Evolutionary conservation across 2,888 invertebrate genomes (phyloP).

Genomic region (Lepidonotus clava): DNA sequence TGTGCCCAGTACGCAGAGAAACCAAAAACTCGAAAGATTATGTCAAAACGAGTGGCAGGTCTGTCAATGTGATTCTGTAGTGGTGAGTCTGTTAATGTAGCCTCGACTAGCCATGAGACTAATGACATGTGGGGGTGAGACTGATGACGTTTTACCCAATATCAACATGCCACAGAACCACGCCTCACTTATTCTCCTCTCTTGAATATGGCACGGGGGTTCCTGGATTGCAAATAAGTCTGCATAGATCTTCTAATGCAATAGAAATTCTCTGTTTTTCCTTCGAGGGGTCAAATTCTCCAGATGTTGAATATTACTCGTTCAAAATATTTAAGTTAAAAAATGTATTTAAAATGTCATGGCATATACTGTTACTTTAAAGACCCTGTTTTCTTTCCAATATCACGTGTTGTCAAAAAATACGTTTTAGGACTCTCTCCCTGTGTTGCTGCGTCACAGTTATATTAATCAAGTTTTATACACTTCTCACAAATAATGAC

Average conservation of each 20-base stretch:
- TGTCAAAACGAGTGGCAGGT: background rate
- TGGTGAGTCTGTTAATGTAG: background rate
- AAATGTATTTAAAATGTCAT: background rate
- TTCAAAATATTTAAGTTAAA: background rate
- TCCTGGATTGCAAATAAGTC: background rate
- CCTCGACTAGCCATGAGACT: background rate
- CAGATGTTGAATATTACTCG: background rate
- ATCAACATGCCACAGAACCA: background rate
- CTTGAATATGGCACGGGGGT: background rate
- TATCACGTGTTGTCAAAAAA: background rate
- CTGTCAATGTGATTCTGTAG: background rate
- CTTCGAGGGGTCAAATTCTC: background rate
- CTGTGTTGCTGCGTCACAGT: background rate
- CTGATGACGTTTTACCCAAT: background rate
- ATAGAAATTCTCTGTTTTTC: background rate
- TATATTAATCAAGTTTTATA: background rate
- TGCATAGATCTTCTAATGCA: background rate
- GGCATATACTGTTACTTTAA: background rate
- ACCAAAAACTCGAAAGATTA: background rate
- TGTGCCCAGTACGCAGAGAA: background rate
- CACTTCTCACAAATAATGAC: no score
- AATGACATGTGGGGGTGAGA: constrained; percentile 8
- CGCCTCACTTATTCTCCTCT: background rate
- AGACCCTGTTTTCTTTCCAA: background rate
- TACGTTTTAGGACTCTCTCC: background rate